Conservation (phyloP, 2,888 invertebrate species). For the Lepidochrysops patricia region DNA sequence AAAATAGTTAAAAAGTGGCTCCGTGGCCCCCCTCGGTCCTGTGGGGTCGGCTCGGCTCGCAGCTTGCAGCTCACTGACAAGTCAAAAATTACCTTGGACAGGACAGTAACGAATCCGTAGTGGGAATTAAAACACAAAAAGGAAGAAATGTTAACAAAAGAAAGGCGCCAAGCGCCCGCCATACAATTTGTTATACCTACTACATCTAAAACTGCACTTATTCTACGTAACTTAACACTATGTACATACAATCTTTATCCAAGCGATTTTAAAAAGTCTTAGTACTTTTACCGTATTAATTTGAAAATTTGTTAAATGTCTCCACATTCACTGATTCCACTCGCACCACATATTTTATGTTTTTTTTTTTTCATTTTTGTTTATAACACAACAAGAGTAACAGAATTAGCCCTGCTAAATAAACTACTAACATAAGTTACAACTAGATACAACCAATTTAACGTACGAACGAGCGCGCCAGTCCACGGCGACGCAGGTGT, state of each 20-base stretch:
- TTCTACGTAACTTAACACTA: slow-evolving; percentile 59
- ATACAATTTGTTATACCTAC: slow-evolving; percentile 73
- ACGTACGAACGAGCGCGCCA: slow-evolving; percentile 37
- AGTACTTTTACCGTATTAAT: slow-evolving; percentile 70
- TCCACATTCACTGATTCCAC: slow-evolving; percentile 66
- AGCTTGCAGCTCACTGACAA: slow-evolving; percentile 15
- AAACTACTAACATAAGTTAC: slow-evolving; percentile 55
- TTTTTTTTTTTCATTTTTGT: slow-evolving; percentile 38
- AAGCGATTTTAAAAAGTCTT: slow-evolving; percentile 69
- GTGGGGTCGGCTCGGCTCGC: slow-evolving; percentile 17
- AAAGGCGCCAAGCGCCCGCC: slow-evolving; percentile 37
- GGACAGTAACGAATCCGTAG: slow-evolving; percentile 41
- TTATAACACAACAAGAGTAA: slow-evolving; percentile 58
- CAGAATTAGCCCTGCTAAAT: slow-evolving; percentile 58
- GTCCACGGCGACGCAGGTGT: background rate
- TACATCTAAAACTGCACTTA: slow-evolving; percentile 70
- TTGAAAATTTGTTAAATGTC: slow-evolving; percentile 75
- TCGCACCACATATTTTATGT: slow-evolving; percentile 56
- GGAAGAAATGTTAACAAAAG: slow-evolving; percentile 25
- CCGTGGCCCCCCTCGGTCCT: slow-evolving; percentile 2
- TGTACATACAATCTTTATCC: slow-evolving; percentile 68
- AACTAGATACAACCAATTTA: slow-evolving; percentile 57
- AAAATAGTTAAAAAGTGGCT: slow-evolving; percentile 5
- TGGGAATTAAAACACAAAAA: slow-evolving; percentile 25
- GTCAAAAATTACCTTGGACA: slow-evolving; percentile 29